These are phyloP conservation scores for Spilosoma lubricipeda DNA, from an alignment of 2,888 invertebrate species.

Conservation along the genomic window DNA sequence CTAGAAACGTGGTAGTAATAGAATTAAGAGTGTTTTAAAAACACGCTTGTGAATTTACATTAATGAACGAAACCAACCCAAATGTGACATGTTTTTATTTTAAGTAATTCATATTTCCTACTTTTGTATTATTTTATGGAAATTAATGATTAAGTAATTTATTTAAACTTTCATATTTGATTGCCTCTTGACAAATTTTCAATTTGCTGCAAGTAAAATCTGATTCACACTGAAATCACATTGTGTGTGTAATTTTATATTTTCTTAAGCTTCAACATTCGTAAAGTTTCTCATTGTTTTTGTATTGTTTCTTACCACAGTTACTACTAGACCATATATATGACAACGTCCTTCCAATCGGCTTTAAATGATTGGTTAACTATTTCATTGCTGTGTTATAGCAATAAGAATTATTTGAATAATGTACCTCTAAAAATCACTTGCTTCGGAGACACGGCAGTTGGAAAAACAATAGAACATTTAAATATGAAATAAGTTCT, in stretches of 20 bases:
- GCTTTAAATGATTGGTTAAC: not conserved
- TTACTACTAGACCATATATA: no score
- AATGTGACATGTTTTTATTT: no score
- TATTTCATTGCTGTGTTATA: not conserved
- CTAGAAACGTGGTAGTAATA: constrained; percentile 27
- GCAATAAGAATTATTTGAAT: not conserved
- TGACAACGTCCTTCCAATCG: not conserved
- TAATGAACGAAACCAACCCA: not conserved
- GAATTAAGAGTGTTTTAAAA: constrained; percentile 19
- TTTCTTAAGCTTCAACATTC: not conserved
- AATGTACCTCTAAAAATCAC: not conserved
- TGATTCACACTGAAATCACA: no score
- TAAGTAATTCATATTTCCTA: not conserved
- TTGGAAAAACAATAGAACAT: not conserved
- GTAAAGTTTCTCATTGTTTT: not conserved
- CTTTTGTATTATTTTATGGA: not conserved
- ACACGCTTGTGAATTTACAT: not conserved
- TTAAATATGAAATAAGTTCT: not conserved
- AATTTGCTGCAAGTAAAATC: no score
- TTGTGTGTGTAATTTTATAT: no score
- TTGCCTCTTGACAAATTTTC: no score
- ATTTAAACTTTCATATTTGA: no score
- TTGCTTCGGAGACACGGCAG: no score
- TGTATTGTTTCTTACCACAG: not conserved
- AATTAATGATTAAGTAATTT: no score